Conservation (phyloP, 1,140 invertebrate genomes). For the Sinella curviseta region DNA sequence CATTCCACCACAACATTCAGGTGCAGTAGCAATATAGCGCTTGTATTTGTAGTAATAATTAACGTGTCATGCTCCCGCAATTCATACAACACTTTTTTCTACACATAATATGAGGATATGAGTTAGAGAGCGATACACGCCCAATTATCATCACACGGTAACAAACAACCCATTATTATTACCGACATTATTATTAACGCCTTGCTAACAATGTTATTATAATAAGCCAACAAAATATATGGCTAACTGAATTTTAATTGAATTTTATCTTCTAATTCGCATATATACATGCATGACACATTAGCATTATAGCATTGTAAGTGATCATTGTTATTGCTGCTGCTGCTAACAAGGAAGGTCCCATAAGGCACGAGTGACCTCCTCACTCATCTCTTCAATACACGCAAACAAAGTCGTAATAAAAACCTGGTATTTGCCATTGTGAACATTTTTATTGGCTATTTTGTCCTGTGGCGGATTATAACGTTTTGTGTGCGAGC, state of each 20-base stretch:
- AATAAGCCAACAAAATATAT: no score
- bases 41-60: background rate
- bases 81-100: background rate
- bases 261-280: background rate
- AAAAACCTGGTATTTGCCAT: background rate
- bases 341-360: slow-evolving; percentile 9
- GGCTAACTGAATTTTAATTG: background rate
- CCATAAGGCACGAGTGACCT: slow-evolving; percentile 22
- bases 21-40: background rate
- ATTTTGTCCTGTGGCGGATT: background rate
- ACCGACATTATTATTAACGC: background rate
- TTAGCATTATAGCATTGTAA: no score
- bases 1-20: background rate
- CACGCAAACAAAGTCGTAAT: no score
- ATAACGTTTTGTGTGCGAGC: no score
- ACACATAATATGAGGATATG: background rate
- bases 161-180: background rate
- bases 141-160: background rate
- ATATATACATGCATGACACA: background rate
- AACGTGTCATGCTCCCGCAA: slow-evolving; percentile 5
- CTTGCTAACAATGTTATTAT: background rate
- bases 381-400: no score
- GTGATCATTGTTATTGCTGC: background rate
- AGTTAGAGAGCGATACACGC: background rate
- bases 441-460: background rate